Conservation (phyloP, 2,888 invertebrate genomes). For the Drosophila borealis region DNA sequence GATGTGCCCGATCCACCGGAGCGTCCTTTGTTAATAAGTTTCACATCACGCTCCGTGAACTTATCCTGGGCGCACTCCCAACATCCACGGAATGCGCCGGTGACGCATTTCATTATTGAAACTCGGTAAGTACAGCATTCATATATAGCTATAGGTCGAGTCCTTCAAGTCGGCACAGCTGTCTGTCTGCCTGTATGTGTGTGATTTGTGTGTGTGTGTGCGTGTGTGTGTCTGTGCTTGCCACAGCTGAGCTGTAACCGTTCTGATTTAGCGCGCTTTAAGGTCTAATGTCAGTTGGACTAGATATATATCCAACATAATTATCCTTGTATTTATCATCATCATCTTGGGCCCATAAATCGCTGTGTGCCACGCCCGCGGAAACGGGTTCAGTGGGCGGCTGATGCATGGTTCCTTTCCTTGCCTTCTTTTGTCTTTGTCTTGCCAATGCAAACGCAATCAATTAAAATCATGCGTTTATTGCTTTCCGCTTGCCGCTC, state of each 20-base stretch:
- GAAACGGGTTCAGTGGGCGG: conserved; percentile 15
- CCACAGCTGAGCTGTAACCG: background rate
- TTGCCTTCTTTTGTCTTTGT: conserved; percentile 1
- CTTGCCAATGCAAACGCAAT: conserved; percentile 35
- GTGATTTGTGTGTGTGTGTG: background rate
- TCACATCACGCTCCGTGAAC: conserved; percentile 90
- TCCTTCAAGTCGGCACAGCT: conserved; percentile 7
- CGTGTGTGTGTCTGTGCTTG: background rate
- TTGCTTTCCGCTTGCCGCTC: conserved; percentile 43
- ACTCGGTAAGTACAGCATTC: conserved; percentile 87
- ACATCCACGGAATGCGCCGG: conserved; percentile 89
- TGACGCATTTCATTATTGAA: conserved; percentile 90
- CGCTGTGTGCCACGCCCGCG: conserved; percentile 5
- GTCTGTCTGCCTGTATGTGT: background rate
- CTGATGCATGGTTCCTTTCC: conserved; percentile 3
- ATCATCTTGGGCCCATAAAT: conserved; percentile 4
- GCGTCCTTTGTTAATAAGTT: conserved; percentile 89
- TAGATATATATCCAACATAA: conserved; percentile 1
- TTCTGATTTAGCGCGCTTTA: conserved; percentile 1
- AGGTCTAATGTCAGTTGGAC: background rate
- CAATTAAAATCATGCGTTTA: conserved; percentile 60
- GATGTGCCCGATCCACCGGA: conserved; percentile 90
- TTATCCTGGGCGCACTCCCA: conserved; percentile 91
- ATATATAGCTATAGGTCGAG: background rate
- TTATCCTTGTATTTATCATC: background rate